A percentile compares a stretch with the other conserved stretches of the same genome.
Conservation (phyloP, 2,113 vertebrate genomes). For the Rhabdomys dilectus region DNA sequence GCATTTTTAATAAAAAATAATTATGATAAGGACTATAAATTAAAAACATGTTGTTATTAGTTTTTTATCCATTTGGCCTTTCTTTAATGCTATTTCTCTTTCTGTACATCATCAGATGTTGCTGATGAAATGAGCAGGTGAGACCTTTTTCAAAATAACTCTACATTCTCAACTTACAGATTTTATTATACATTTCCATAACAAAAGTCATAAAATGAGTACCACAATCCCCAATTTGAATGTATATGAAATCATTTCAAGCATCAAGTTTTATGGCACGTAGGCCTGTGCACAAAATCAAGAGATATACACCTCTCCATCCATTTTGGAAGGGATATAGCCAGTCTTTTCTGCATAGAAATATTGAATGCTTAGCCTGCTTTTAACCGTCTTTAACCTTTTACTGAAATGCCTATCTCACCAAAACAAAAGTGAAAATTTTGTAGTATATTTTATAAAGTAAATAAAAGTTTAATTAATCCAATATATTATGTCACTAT, state of each 20-base stretch:
- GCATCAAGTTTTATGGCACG: not conserved
- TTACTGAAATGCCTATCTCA: not conserved
- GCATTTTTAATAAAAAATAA: not conserved
- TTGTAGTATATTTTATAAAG: not conserved
- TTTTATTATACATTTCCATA: not conserved
- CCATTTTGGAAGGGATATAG: not conserved
- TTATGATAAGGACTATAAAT: not conserved
- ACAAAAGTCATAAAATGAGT: not conserved
- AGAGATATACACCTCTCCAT: fast-evolving
- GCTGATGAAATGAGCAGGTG: not conserved
- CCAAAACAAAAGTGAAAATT: not conserved
- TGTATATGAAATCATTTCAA: not conserved
- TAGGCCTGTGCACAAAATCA: not conserved
- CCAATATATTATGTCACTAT: not conserved
- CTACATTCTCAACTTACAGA: not conserved
- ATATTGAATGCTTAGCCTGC: not conserved
- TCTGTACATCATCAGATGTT: not conserved
- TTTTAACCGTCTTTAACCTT: not conserved
- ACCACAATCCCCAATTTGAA: not conserved
- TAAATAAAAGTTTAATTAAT: not conserved
- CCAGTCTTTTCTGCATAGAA: not conserved
- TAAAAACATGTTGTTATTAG: not conserved
- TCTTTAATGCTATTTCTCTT: too few relatives aligned
- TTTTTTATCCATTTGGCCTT: not conserved
- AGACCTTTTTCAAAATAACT: not conserved